A percentile compares a stretch with the other conserved stretches of the same genome.
Evolutionary conservation across 2,888 invertebrate species (phyloP).

Genomic region (Acleris sparsana): DNA sequence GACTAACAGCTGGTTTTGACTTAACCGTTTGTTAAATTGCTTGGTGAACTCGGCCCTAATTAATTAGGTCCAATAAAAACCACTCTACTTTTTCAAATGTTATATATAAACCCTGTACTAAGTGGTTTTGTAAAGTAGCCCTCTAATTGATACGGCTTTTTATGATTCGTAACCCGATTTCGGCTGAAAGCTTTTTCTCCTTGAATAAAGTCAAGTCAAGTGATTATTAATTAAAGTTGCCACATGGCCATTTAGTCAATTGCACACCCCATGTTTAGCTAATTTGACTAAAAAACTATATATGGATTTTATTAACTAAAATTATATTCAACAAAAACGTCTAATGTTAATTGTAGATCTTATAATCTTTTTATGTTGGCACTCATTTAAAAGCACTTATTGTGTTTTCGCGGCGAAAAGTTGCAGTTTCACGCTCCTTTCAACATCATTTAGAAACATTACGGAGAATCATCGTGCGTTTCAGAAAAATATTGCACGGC

Average conservation of each 20-base stretch:
- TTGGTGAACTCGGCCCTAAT: no score
- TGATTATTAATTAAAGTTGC: no score
- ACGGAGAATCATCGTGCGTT: slow-evolving; percentile 19
- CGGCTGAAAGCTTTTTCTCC: slow-evolving; percentile 23
- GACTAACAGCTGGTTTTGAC: no score
- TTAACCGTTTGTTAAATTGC: no score
- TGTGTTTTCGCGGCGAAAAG: slow-evolving; percentile 7
- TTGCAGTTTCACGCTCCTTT: slow-evolving; percentile 17
- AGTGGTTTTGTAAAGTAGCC: neutral
- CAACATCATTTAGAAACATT: slow-evolving; percentile 12
- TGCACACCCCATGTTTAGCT: no score
- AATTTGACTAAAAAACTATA: no score
- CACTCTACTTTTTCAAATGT: no score
- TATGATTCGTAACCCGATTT: slow-evolving; percentile 11
- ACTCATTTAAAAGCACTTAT: slow-evolving; percentile 13
- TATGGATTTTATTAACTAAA: no score
- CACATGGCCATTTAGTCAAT: no score
- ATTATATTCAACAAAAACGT: no score
- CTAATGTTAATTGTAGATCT: neutral
- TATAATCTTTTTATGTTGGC: slow-evolving; percentile 1
- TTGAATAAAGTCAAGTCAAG: slow-evolving; percentile 3
- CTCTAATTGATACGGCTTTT: slow-evolving; percentile 3
- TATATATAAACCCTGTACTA: neutral
- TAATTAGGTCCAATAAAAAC: no score
- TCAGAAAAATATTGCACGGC: slow-evolving; percentile 3